phyloP scores from a whole-genome alignment of 2,888 invertebrate genomes.

The Perdita meconis region DNA sequence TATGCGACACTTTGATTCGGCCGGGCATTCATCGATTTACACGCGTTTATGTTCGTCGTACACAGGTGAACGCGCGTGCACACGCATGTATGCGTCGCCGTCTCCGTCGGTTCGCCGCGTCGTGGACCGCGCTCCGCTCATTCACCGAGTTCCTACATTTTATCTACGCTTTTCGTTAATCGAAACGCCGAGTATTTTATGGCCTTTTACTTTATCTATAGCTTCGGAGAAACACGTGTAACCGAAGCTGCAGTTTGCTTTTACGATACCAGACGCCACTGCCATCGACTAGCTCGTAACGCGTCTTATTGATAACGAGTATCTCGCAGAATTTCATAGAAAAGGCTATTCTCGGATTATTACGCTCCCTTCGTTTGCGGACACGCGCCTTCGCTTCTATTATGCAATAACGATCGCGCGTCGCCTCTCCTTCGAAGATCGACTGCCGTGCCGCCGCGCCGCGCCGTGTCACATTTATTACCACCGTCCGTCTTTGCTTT shows the following conservation, averaged over 20 bases:
- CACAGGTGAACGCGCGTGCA: background rate
- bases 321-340: constrained; percentile 29
- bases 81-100: too few species aligned
- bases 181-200: constrained; percentile 58
- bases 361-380: background rate
- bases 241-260: constrained; percentile 51
- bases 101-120: too few species aligned
- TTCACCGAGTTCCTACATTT: constrained; percentile 51
- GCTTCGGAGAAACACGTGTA: constrained; percentile 61
- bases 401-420: constrained; percentile 6
- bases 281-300: constrained; percentile 27
- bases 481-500: background rate
- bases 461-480: background rate
- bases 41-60: constrained; percentile 1
- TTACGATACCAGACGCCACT: constrained; percentile 44
- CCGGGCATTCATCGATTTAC: constrained; percentile 53
- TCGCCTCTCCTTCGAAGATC: too few species aligned
- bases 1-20: constrained; percentile 63
- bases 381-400: background rate
- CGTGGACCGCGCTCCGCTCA: constrained; percentile 40
- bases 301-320: constrained; percentile 41
- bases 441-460: background rate
- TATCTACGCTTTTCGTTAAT: constrained; percentile 62
- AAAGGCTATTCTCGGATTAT: constrained; percentile 20
- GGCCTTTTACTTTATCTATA: constrained; percentile 60